phyloP scores from a whole-genome alignment of 2,888 invertebrate genomes.

The Cotesia congregata region DNA sequence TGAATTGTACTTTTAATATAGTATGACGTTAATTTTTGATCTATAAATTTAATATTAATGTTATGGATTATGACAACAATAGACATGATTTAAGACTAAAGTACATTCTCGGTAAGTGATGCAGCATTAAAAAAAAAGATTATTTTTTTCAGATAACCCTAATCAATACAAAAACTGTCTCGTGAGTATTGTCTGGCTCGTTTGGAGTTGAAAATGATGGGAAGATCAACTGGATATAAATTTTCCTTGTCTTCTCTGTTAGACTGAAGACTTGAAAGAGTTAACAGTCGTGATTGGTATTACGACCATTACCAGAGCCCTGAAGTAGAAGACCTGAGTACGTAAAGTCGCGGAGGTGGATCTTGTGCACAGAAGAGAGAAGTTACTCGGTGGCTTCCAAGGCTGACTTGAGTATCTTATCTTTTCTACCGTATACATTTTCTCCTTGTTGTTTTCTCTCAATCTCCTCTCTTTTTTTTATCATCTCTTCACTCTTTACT shows the following conservation, averaged over 20 bases:
- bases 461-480: not conserved
- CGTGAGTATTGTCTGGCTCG: not conserved
- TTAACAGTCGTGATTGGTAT: slow-evolving; percentile 42
- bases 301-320: slow-evolving; percentile 39
- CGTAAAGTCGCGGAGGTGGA: slow-evolving; percentile 22
- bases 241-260: not conserved
- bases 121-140: too few relatives aligned
- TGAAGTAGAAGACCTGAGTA: slow-evolving; percentile 1
- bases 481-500: slow-evolving; percentile 28
- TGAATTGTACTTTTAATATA: too few relatives aligned
- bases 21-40: too few relatives aligned
- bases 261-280: slow-evolving; percentile 7
- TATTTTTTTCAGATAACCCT: too few relatives aligned
- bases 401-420: slow-evolving; percentile 36
- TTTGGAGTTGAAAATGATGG: not conserved
- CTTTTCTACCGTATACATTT: slow-evolving; percentile 24
- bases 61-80: too few relatives aligned
- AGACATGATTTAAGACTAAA: too few relatives aligned
- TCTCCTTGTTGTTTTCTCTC: slow-evolving; percentile 27
- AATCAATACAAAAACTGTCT: not conserved
- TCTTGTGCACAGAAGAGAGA: slow-evolving; percentile 30
- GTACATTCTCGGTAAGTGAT: too few relatives aligned
- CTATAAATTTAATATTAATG: too few relatives aligned
- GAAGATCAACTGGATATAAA: not conserved
- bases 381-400: slow-evolving; percentile 36